A percentile compares a stretch with the other conserved stretches of the same genome.
These are phyloP conservation scores for human (Homo sapiens) DNA, from an alignment of 2,113 vertebrate species.

Conservation along the genomic window DNA sequence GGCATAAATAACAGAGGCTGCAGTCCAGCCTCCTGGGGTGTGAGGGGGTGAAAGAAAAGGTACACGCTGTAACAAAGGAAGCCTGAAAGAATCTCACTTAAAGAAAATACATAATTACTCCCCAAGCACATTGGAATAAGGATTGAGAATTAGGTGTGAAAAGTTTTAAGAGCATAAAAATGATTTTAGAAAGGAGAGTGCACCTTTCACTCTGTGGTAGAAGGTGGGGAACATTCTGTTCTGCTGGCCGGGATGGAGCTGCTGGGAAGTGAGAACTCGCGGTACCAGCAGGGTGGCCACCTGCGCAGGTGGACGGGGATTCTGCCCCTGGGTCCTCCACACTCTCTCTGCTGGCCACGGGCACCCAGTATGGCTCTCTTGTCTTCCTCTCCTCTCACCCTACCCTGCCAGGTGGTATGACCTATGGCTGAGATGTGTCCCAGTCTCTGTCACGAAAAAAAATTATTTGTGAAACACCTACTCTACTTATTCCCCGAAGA, in stretches of 20 bases:
- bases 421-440: neutral
- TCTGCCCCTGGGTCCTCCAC: too few relatives aligned
- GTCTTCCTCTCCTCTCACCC: too few relatives aligned
- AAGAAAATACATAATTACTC: neutral
- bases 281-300: fast-evolving
- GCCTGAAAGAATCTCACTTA: neutral
- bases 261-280: fast-evolving
- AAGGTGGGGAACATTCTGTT: neutral
- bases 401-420: fast-evolving
- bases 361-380: fast-evolving
- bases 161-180: neutral
- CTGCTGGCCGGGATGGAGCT: neutral
- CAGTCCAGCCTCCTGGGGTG: neutral
- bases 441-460: too few relatives aligned
- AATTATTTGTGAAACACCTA: too few relatives aligned
- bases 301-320: neutral
- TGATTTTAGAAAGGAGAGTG: neutral
- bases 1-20: neutral
- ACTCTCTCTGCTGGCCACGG: fast-evolving
- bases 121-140: neutral
- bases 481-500: fast-evolving
- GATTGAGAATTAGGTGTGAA: neutral
- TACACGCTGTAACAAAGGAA: neutral
- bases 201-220: fast-evolving
- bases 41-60: neutral